phyloP scores from a whole-genome alignment of 2,797 vertebrate genomes.

The Apogon talboti region DNA sequence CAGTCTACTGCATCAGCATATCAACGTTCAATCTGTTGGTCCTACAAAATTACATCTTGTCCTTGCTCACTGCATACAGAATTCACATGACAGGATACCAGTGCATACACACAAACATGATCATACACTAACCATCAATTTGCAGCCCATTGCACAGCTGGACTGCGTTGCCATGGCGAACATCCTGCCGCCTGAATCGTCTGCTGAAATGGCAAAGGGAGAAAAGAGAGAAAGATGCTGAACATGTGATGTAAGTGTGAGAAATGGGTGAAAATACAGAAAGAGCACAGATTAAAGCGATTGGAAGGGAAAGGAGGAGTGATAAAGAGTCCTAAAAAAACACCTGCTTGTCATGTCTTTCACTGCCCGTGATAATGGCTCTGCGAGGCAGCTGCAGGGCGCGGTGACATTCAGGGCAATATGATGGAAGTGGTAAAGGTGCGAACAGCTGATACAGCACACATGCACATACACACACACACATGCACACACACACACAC shows the following conservation, averaged over 20 bases:
- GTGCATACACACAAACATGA: constrained; percentile 17
- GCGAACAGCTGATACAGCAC: constrained; percentile 46
- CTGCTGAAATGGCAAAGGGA: constrained; percentile 72
- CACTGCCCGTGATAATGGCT: constrained; percentile 41
- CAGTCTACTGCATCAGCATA: neutral
- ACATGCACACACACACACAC: neutral
- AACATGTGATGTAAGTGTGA: constrained; percentile 43
- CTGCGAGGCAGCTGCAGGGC: constrained; percentile 35
- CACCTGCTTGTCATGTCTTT: constrained; percentile 36
- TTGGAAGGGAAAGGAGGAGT: constrained; percentile 29
- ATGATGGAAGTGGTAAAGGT: constrained; percentile 30
- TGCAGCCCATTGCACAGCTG: constrained; percentile 97
- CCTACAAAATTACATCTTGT: constrained; percentile 2
- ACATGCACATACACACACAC: neutral
- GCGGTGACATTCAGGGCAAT: constrained; percentile 48
- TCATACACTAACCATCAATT: constrained; percentile 87
- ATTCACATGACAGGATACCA: constrained; percentile 1
- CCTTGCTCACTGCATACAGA: neutral
- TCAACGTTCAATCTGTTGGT: constrained; percentile 3
- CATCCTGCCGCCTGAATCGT: constrained; percentile 95
- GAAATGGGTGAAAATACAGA: constrained; percentile 30
- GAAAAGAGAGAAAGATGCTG: constrained; percentile 37
- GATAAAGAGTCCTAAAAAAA: constrained; percentile 51
- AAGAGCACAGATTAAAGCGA: constrained; percentile 3
- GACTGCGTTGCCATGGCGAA: constrained; percentile 96